Conservation (phyloP, 2,113 vertebrate species). For the Phylloscopus whistleri region DNA sequence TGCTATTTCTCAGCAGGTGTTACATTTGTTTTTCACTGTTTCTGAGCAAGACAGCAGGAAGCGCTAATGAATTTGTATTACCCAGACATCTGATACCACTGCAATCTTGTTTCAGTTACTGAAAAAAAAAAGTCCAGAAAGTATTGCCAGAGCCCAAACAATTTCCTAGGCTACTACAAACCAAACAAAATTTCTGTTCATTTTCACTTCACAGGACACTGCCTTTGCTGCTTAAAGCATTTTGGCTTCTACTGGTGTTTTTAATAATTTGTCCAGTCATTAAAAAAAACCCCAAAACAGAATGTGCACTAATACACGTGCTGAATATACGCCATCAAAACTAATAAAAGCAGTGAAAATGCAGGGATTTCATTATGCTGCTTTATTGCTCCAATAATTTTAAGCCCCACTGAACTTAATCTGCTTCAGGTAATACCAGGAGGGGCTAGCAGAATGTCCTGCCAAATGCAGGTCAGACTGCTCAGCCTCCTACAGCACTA, state of each 20-base stretch:
- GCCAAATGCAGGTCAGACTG: neutral
- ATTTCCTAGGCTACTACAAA: neutral
- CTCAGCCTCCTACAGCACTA: neutral
- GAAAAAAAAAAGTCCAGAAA: neutral
- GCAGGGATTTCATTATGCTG: neutral
- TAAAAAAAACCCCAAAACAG: accelerated
- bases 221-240: neutral
- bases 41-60: conserved; percentile 66
- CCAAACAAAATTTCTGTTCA: neutral
- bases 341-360: neutral
- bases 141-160: neutral
- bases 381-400: neutral
- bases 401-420: neutral
- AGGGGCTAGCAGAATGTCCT: neutral
- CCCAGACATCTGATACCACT: conserved; percentile 44
- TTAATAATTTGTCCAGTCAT: neutral
- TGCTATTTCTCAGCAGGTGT: conserved; percentile 70
- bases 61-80: conserved; percentile 65
- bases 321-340: neutral
- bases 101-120: conserved; percentile 25
- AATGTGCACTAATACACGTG: accelerated
- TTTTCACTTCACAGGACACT: neutral
- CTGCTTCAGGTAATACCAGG: neutral
- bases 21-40: conserved; percentile 70
- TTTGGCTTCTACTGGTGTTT: neutral